phyloP scores from a whole-genome alignment of 2,113 vertebrate species.

The Mola mola region DNA sequence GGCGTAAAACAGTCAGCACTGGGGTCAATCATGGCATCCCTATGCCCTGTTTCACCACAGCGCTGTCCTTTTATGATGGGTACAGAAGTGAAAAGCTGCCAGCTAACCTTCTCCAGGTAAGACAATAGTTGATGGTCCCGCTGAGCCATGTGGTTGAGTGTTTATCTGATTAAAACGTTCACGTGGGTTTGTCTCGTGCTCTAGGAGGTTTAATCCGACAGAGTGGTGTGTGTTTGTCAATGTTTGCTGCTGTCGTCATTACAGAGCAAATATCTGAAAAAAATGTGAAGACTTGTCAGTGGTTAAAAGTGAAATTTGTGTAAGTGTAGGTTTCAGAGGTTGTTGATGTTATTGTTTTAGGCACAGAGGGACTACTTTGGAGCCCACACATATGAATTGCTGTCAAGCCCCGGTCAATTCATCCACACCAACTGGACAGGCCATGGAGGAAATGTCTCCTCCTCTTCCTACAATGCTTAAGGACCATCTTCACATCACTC shows the following conservation, averaged over 20 bases:
- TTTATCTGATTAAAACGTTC: conserved; percentile 36
- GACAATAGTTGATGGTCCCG: neutral
- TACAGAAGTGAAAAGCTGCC: conserved; percentile 91
- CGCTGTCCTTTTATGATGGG: conserved; percentile 95
- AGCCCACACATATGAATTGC: conserved; percentile 93
- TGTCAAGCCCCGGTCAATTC: conserved; percentile 86
- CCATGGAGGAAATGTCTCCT: conserved; percentile 90
- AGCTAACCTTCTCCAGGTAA: conserved; percentile 96
- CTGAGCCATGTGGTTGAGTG: conserved; percentile 23
- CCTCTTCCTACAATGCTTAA: conserved; percentile 93
- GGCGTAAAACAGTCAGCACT: conserved; percentile 87
- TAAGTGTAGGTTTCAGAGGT: neutral
- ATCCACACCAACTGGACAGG: conserved; percentile 98
- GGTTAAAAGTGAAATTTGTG: neutral
- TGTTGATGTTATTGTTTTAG: conserved; percentile 66
- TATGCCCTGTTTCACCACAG: conserved; percentile 97
- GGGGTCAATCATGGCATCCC: conserved; percentile 94
- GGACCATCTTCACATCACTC: neutral
- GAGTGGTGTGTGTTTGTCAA: neutral
- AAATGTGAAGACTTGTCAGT: neutral
- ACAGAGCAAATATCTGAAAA: too few species aligned
- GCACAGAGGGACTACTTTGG: conserved; percentile 98
- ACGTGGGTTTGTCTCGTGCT: too few species aligned
- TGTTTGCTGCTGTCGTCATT: too few species aligned
- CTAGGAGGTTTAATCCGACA: neutral